A percentile compares a stretch with the other conserved stretches of the same genome.
phyloP scores from a whole-genome alignment of 2,113 vertebrate species.

The Lepus americanus region DNA sequence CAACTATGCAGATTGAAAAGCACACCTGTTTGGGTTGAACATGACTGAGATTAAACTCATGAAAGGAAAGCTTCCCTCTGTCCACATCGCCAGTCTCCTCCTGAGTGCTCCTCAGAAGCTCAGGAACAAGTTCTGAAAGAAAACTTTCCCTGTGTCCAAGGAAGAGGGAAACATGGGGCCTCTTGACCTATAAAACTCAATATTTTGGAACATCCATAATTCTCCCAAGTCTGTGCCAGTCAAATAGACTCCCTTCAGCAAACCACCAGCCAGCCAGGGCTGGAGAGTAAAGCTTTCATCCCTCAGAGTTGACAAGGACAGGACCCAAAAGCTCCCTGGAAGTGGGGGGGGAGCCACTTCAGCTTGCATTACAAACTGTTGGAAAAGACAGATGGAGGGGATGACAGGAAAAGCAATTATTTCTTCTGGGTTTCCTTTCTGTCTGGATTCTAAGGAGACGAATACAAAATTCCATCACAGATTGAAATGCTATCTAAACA shows the following conservation, averaged over 20 bases:
- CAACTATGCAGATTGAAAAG: conserved; percentile 22
- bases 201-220: conserved; percentile 75
- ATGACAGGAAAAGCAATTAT: conserved; percentile 78
- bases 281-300: conserved; percentile 60
- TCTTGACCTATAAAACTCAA: conserved; percentile 71
- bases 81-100: background rate
- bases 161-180: conserved; percentile 67
- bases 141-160: conserved; percentile 67
- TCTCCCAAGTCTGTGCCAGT: conserved; percentile 59
- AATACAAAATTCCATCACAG: conserved; percentile 73
- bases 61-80: conserved; percentile 53
- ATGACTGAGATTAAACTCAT: conserved; percentile 19
- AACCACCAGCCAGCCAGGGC: conserved; percentile 43
- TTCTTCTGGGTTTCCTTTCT: conserved; percentile 78
- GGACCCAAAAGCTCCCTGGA: conserved; percentile 60
- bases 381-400: conserved; percentile 63
- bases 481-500: conserved; percentile 79
- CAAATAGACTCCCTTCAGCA: conserved; percentile 76
- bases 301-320: conserved; percentile 53
- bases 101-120: conserved; percentile 42
- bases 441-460: conserved; percentile 77
- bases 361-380: conserved; percentile 61
- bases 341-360: conserved; percentile 33
- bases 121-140: conserved; percentile 50
- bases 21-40: background rate